Evolutionary conservation across 2,797 vertebrate species (phyloP).

Genomic region (Urosaurus nigricauda): DNA sequence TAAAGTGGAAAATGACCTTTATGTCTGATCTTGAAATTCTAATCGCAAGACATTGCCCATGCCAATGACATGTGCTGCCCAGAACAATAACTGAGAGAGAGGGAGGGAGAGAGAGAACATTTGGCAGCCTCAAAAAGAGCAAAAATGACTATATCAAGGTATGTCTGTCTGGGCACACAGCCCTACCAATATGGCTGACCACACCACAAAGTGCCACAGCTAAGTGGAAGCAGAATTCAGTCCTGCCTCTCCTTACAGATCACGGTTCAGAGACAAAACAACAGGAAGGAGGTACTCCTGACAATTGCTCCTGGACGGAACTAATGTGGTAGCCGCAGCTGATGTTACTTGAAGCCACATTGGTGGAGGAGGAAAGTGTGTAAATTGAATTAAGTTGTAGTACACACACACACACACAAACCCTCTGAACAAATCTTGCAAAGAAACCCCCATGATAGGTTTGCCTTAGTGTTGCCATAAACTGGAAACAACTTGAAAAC

Average conservation of each 20-base stretch:
- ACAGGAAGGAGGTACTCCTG: background rate
- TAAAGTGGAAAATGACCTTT: constrained; percentile 72
- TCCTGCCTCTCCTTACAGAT: constrained; percentile 35
- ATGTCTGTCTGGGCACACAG: constrained; percentile 44
- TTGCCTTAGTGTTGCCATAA: too few species aligned
- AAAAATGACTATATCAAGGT: constrained; percentile 60
- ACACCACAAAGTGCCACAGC: constrained; percentile 59
- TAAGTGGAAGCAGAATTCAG: background rate
- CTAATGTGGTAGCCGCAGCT: background rate
- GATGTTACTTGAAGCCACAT: background rate
- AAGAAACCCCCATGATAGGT: too few species aligned
- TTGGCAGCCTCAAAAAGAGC: constrained; percentile 69
- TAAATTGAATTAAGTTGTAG: too few species aligned
- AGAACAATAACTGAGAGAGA: constrained; percentile 73
- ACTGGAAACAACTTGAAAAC: too few species aligned
- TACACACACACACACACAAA: too few species aligned
- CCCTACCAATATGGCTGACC: constrained; percentile 55
- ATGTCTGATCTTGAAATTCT: constrained; percentile 78
- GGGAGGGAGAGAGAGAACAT: background rate
- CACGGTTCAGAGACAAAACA: constrained; percentile 25
- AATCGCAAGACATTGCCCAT: constrained; percentile 67
- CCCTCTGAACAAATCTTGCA: too few species aligned
- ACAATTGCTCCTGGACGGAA: background rate
- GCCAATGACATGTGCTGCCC: constrained; percentile 70
- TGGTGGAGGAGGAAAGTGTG: background rate